Base-by-base conservation (phyloP, 2,888 invertebrate species). In the Chrysolina oricalcia region DNA sequence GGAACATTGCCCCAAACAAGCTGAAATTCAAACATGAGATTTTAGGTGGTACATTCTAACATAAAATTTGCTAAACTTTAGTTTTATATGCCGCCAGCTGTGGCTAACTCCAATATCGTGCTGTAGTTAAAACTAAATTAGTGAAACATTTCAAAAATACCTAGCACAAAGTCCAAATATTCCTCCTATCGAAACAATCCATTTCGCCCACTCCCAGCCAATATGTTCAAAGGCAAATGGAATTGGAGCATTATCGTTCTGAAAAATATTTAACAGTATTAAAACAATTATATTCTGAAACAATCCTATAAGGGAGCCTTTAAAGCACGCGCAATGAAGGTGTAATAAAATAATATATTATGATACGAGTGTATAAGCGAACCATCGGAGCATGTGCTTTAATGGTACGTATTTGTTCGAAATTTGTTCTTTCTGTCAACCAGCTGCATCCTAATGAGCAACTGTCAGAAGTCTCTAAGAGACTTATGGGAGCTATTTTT, bases 81-180 rank as follows among this genome's bases (percentile, higher is more conserved):
- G 27, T 15, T 63, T 35, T 4, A 40, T 6, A 35, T 8, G 0
- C 4, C 35, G 8, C 35, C 8, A 35, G 35, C 35, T 35, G 4
- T 3, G 8, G 8, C 4, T 35, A 8, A 27, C 27, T 27, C 4
- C 43, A 15, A 15, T 43, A 15, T 15, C 15, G 8, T 8, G 43
- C 6, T 46, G 1, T 46, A 46, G 13, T 46, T 46, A 15, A 21
- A 62, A 17, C 0, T 1, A 19, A 17, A 2, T 50, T 9, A 17
- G 17, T 9, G 19, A 15, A 41, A 43, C 2, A 43, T 19, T 40
- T 66, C 6, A 67, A 35, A 73, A 68, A 62, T 78, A 95, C 95
- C 95, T 95, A 19, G 97, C 94, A 83, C 94, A 95, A 21, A 97
- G 90, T 6, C 96, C 97, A 85, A 95, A 95, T 78, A 97, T 91